Percentiles rank a stretch among this genome's conserved stretches.
phyloP scores from a whole-genome alignment of 2,888 invertebrate species.

The Drosophila neutralis region DNA sequence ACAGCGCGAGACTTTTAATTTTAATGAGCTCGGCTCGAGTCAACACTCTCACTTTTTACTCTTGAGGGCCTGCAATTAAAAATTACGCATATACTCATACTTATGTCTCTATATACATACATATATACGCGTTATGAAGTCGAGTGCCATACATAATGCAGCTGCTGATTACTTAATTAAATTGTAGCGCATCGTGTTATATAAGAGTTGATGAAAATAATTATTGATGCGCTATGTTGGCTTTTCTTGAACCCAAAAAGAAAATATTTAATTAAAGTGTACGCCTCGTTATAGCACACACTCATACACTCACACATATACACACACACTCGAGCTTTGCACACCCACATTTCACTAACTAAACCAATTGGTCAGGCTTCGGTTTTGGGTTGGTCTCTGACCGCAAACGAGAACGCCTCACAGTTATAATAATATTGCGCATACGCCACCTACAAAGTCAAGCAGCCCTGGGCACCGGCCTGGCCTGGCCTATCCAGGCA shows the following conservation, averaged over 20 bases:
- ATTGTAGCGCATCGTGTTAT: conserved; percentile 51
- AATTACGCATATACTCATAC: conserved; percentile 17
- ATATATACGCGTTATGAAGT: not conserved
- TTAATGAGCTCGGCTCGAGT: conserved; percentile 36
- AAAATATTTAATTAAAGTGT: conserved; percentile 77
- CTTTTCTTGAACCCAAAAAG: conserved; percentile 68
- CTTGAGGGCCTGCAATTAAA: conserved; percentile 54
- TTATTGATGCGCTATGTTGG: conserved; percentile 21
- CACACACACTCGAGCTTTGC: conserved; percentile 31
- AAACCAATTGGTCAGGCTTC: conserved; percentile 74
- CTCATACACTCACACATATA: conserved; percentile 16
- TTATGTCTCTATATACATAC: conserved; percentile 14
- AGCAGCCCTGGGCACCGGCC: conserved; percentile 55
- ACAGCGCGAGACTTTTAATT: conserved; percentile 57
- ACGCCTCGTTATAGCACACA: conserved; percentile 57
- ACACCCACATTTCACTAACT: conserved; percentile 77
- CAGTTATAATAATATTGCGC: conserved; percentile 78
- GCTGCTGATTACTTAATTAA: conserved; percentile 64
- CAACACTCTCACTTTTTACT: conserved; percentile 61
- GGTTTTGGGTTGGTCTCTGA: conserved; percentile 73
- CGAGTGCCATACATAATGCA: conserved; percentile 32
- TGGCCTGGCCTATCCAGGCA: conserved; percentile 29
- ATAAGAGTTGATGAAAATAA: conserved; percentile 40
- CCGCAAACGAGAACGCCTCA: conserved; percentile 74
- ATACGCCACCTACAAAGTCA: conserved; percentile 77